These are phyloP conservation scores for Muricea muricata DNA, from an alignment of 92 coral and sea anemone species.

Conservation along the genomic window DNA sequence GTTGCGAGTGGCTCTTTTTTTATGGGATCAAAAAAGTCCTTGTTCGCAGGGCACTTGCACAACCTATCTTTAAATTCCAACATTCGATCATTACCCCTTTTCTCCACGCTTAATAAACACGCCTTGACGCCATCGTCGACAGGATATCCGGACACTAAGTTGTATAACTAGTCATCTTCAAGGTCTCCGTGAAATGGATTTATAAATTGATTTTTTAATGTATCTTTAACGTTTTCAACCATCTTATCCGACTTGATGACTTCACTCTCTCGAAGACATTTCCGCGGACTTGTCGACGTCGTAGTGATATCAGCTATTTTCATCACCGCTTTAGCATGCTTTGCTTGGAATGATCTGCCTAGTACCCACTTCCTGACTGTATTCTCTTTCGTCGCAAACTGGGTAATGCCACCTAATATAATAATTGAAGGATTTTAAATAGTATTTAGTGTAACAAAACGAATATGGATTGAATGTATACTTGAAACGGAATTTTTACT, in stretches of 20 bases:
- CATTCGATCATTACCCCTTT: not conserved
- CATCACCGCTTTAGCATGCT: not conserved
- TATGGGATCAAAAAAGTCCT: not conserved
- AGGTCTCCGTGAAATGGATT: not conserved
- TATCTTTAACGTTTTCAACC: not conserved
- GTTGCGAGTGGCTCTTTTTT: not conserved
- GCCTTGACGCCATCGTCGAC: not conserved
- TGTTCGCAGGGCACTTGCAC: not conserved
- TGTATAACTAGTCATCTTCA: not conserved
- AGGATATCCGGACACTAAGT: not conserved
- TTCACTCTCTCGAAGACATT: conserved; percentile 7
- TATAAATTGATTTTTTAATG: not conserved
- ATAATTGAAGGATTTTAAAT: not conserved
- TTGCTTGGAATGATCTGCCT: not conserved
- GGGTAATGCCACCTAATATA: not conserved
- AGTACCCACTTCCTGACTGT: not conserved
- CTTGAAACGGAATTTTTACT: too few relatives aligned
- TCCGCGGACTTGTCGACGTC: not conserved
- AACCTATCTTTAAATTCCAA: not conserved
- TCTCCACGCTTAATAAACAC: not conserved
- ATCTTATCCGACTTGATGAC: not conserved
- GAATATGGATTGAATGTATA: not conserved
- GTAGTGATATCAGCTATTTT: not conserved
- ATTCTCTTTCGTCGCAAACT: not conserved
- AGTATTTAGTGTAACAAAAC: not conserved